Evolutionary conservation across 2,888 invertebrate species (phyloP), one percentile per base, ranked within the genome.

Genomic region (Plusia festucae): DNA sequence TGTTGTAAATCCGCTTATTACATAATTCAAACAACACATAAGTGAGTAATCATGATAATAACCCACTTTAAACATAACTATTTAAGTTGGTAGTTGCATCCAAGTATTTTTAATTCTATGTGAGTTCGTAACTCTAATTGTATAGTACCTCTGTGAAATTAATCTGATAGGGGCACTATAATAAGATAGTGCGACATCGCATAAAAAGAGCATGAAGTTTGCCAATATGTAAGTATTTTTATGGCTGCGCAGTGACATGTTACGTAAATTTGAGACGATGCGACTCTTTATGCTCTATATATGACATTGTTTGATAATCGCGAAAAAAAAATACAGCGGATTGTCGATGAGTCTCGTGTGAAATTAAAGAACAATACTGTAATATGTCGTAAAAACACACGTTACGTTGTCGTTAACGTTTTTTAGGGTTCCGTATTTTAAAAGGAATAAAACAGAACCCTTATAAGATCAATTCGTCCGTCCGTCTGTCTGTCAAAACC

Each of bases 201-300:
- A 62, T 66, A 55, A 75, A 78, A 72, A 70, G 49, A 66, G 75
- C 83, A 73, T 80, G 70, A 78, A 69, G 76, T 60, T 73, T 53
- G 61, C 20, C 58, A 60, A 27, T 73, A 66, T 63, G 63, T 67
- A 66, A 66, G 53, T 70, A 67, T 75, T 81, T 68, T 56, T 74
- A 60, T 59, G 53, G 59, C 24, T 68, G 65, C 63, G 55, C 46
- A 30, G 83, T 85, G 85, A 83, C 83, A 73, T 76, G 27, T 90
- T 89, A 85, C 84, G 85, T 85, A 88, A 90, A 76, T 69, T 73
- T 78, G 53, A 82, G 73, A 77, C 83, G 84, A 83, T 67, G 71
- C 58, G 66, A 69, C 81, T 82, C 70, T 82, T 72, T 73, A 78
- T 84, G 89, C 87, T 90, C 90, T 82, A 89, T 79, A 90, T 88